Evolutionary conservation across 2,888 invertebrate genomes (phyloP).

Genomic region (Torymus aiolomorphi): DNA sequence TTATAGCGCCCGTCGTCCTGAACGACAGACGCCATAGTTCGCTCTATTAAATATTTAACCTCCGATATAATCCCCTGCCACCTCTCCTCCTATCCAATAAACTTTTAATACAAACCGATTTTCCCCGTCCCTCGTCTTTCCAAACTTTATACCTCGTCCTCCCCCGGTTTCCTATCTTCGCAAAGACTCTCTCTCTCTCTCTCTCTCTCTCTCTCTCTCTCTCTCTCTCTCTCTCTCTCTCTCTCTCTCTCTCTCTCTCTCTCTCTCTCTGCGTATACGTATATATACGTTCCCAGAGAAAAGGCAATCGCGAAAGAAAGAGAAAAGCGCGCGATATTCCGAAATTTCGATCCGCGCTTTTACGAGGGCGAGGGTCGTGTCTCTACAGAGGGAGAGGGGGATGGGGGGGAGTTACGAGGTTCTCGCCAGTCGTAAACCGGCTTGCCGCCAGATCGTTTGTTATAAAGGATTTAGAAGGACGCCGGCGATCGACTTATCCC

Average conservation of each 20-base stretch:
- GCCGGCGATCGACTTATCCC: constrained; percentile 50
- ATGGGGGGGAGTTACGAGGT: constrained; percentile 40
- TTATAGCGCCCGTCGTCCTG: background rate
- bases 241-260: no score
- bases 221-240: no score
- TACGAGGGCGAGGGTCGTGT: constrained; percentile 43
- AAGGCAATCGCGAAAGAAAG: constrained; percentile 39
- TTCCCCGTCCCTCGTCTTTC: background rate
- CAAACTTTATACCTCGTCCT: constrained; percentile 5
- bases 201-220: no score
- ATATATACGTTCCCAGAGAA: background rate
- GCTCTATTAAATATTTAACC: background rate
- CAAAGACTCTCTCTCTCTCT: no score
- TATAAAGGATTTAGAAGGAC: constrained; percentile 49
- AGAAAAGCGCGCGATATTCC: constrained; percentile 40
- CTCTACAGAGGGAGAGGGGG: background rate
- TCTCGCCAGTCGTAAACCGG: constrained; percentile 43
- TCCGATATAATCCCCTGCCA: background rate
- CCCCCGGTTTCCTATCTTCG: no score
- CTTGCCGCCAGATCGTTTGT: constrained; percentile 32
- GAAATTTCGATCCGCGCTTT: constrained; percentile 56
- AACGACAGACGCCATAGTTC: background rate
- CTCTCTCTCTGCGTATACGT: no score
- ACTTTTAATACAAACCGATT: constrained; percentile 3
- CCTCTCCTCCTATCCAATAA: background rate